Evolutionary conservation across 1,140 invertebrate species (phyloP).

Genomic region (Arion vulgaris): DNA sequence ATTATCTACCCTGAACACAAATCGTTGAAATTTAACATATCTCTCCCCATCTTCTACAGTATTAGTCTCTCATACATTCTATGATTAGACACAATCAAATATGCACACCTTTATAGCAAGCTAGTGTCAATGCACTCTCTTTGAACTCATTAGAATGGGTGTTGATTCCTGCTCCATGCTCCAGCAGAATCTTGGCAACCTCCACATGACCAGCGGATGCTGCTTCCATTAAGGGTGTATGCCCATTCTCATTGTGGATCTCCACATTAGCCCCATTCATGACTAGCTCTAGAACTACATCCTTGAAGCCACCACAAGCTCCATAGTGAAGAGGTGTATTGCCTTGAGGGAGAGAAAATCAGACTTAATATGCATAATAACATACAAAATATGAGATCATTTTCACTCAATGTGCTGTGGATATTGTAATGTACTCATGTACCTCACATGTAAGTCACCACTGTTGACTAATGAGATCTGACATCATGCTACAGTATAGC

Average conservation of each 20-base stretch:
- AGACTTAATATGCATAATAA: too few relatives aligned
- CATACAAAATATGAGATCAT: too few relatives aligned
- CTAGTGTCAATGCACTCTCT: constrained; percentile 87
- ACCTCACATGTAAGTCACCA: too few relatives aligned
- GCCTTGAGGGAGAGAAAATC: constrained; percentile 74
- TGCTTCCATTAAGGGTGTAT: constrained; percentile 99
- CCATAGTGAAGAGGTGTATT: constrained; percentile 99
- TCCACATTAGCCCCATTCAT: constrained; percentile 95
- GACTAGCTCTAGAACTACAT: constrained; percentile 89
- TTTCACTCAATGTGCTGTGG: too few relatives aligned
- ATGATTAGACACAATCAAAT: not conserved
- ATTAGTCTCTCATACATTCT: too few relatives aligned
- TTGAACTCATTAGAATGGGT: constrained; percentile 99
- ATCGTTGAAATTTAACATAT: too few relatives aligned
- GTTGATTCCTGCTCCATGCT: constrained; percentile 96
- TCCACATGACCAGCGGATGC: constrained; percentile 96
- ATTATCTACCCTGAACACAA: too few relatives aligned
- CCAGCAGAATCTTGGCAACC: constrained; percentile 92
- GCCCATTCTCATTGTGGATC: constrained; percentile 98
- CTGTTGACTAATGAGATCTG: too few relatives aligned
- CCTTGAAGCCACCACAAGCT: constrained; percentile 94
- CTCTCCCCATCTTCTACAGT: too few relatives aligned
- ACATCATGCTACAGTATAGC: too few relatives aligned
- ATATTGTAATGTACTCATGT: too few relatives aligned
- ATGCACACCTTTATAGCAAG: constrained; percentile 91